Evolutionary conservation across 2,113 vertebrate genomes (phyloP).

Genomic region (Parotia lawesii): DNA sequence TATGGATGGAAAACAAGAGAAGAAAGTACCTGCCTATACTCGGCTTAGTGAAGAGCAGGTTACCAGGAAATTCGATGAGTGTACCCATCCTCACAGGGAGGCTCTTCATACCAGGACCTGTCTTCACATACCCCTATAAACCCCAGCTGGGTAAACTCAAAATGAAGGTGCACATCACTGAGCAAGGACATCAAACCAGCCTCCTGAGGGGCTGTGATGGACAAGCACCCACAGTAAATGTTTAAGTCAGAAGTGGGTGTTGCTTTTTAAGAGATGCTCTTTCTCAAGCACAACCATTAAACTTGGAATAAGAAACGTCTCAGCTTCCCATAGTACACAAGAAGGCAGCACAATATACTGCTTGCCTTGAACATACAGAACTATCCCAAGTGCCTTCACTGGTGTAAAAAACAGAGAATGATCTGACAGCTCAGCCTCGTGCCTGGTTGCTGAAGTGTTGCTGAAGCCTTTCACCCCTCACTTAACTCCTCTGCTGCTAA

Average conservation of each 20-base stretch:
- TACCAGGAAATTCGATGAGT: background rate
- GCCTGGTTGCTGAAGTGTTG: conserved; percentile 1
- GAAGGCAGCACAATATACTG: background rate
- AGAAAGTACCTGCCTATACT: background rate
- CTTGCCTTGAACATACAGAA: background rate
- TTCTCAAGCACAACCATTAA: background rate
- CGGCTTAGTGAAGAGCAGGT: background rate
- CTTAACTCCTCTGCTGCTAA: conserved; percentile 34
- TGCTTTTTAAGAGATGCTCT: background rate
- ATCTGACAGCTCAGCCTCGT: conserved; percentile 20
- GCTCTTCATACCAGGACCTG: background rate
- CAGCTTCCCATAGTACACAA: background rate
- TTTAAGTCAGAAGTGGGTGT: background rate
- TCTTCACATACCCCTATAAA: background rate
- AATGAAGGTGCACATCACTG: background rate
- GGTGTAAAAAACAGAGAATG: background rate
- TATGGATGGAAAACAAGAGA: background rate
- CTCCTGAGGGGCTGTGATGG: fast-evolving
- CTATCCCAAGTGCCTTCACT: background rate
- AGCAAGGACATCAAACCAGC: background rate
- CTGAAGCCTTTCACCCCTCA: conserved; percentile 34
- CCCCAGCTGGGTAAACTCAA: background rate
- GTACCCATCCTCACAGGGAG: background rate
- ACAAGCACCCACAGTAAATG: background rate
- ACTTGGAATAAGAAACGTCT: background rate